phyloP scores from a whole-genome alignment of 1,140 invertebrate species.

The Drosophila sucinea region DNA sequence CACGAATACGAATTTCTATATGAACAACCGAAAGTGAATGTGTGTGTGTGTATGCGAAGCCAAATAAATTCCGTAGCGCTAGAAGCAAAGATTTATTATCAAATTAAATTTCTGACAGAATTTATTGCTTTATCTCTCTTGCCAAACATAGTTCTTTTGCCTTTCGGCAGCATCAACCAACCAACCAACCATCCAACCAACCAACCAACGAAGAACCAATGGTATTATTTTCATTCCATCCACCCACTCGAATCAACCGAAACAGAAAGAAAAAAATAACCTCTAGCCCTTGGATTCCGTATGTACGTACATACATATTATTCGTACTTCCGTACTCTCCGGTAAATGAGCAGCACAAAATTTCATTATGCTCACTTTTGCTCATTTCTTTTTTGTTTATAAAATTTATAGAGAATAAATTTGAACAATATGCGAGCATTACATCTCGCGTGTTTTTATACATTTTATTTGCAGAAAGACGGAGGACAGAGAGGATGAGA shows the following conservation, averaged over 20 bases:
- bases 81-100: constrained; percentile 83
- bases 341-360: constrained; percentile 51
- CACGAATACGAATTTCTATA: constrained; percentile 69
- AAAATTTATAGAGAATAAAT: constrained; percentile 82
- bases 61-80: constrained; percentile 83
- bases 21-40: constrained; percentile 37
- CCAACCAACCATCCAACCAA: constrained; percentile 37
- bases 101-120: constrained; percentile 84
- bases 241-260: constrained; percentile 44
- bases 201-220: constrained; percentile 21
- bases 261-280: constrained; percentile 28
- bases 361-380: constrained; percentile 51
- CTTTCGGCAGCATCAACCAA: constrained; percentile 66
- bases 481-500: constrained; percentile 13
- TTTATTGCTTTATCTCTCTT: constrained; percentile 83
- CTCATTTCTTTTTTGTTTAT: constrained; percentile 62
- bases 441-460: constrained; percentile 64
- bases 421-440: constrained; percentile 79
- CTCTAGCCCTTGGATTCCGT: constrained; percentile 57
- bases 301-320: constrained; percentile 21
- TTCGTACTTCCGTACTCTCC: constrained; percentile 40
- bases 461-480: constrained; percentile 51
- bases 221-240: constrained; percentile 19
- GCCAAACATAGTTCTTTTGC: constrained; percentile 82
- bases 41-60: constrained; percentile 65